Conservation (phyloP, 2,797 vertebrate genomes). For the Carduelis carduelis region DNA sequence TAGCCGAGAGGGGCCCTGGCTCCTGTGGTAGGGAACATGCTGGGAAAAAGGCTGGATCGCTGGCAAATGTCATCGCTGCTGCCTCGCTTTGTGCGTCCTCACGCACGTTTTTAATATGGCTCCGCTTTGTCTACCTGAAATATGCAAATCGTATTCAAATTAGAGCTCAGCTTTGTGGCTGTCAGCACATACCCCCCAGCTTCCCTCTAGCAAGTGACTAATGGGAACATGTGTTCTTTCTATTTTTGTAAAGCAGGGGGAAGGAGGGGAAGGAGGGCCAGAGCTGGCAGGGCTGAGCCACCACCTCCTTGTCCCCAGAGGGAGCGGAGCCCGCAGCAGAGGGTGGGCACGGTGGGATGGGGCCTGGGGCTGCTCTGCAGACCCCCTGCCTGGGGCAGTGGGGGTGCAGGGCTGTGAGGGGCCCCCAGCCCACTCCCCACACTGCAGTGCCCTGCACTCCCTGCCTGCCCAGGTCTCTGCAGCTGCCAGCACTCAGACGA, state of each 20-base stretch:
- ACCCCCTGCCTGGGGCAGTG: neutral
- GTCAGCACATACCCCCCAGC: conserved; percentile 74
- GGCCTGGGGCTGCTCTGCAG: neutral
- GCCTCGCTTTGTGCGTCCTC: neutral
- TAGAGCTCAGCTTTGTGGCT: conserved; percentile 30
- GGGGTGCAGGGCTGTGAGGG: neutral
- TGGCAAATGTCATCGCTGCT: conserved; percentile 28
- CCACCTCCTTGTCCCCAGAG: neutral
- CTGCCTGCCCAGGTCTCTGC: fast-evolving
- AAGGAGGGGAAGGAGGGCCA: conserved; percentile 18
- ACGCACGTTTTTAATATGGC: neutral
- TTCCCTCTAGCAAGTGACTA: conserved; percentile 76
- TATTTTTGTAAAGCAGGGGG: conserved; percentile 61
- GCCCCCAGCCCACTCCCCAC: neutral
- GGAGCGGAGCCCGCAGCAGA: neutral
- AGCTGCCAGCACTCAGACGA: fast-evolving
- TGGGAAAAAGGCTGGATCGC: neutral
- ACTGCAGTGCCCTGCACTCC: too few relatives aligned
- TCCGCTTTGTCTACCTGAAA: conserved; percentile 69
- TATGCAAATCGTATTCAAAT: conserved; percentile 79
- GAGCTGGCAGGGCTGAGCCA: neutral
- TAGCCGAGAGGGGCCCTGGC: conserved; percentile 32
- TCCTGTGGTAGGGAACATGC: neutral
- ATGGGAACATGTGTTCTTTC: conserved; percentile 79
- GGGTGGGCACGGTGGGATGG: neutral